A percentile compares a stretch with the other conserved stretches of the same genome.
These are phyloP conservation scores for Symphodus melops DNA, from an alignment of 2,113 vertebrate species.

Conservation along the genomic window DNA sequence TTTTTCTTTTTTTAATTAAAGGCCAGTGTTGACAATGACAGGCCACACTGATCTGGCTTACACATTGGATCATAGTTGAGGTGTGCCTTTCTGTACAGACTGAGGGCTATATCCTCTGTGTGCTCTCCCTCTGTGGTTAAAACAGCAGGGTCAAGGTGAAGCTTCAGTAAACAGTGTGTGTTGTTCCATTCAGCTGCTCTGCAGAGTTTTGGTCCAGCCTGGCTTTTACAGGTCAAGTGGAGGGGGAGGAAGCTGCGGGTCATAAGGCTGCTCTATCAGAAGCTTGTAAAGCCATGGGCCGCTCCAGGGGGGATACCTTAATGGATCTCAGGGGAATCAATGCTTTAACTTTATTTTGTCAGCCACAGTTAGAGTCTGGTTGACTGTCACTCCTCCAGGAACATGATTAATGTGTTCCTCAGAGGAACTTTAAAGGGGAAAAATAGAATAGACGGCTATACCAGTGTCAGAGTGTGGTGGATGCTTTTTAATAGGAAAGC, in stretches of 20 bases:
- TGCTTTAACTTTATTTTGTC: slow-evolving; percentile 47
- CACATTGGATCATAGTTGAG: neutral
- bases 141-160: slow-evolving; percentile 27
- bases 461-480: slow-evolving; percentile 6
- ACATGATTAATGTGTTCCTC: slow-evolving; percentile 47
- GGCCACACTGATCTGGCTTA: neutral
- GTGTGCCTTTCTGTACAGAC: neutral
- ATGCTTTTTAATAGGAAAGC: neutral
- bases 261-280: slow-evolving; percentile 28
- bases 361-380: slow-evolving; percentile 19
- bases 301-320: slow-evolving; percentile 50
- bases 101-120: slow-evolving; percentile 1
- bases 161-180: slow-evolving; percentile 27
- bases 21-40: neutral
- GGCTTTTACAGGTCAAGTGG: slow-evolving; percentile 20
- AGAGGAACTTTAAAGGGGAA: neutral
- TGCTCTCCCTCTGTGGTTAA: slow-evolving; percentile 2
- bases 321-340: slow-evolving; percentile 52
- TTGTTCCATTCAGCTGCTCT: slow-evolving; percentile 1
- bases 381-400: slow-evolving; percentile 48
- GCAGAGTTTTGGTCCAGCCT: slow-evolving; percentile 6
- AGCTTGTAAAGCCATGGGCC: slow-evolving; percentile 26
- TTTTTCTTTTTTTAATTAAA: neutral
- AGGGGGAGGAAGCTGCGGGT: slow-evolving; percentile 17
- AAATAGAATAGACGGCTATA: neutral